Evolutionary conservation across 1,140 invertebrate genomes (phyloP), one percentile per base, ranked within the genome.

Genomic region (Hydropsyche tenuis): DNA sequence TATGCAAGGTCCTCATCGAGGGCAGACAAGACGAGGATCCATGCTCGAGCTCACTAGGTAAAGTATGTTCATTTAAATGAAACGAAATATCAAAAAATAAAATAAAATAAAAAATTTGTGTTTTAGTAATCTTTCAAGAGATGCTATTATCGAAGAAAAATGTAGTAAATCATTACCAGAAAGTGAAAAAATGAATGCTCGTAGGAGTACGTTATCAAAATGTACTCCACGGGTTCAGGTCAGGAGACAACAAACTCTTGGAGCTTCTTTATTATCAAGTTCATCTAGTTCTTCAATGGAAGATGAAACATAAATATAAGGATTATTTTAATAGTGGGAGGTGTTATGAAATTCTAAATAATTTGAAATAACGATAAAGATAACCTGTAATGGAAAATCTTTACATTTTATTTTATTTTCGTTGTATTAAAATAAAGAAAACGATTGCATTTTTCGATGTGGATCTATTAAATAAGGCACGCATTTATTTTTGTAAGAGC

Each of bases 41-140:
- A 89, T 90, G 88, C 81, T 90, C 77, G 89, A 90, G 80, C 83
- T 90, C 11, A 89, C 86, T 75, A 89, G 89, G 89, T 90, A 85
- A 82, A 53, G n/a, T 9, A 12, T 20, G 30, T 37, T 37, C n/a
- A n/a, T n/a, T n/a, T n/a, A n/a, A n/a, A n/a, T n/a, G n/a, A n/a
- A n/a, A n/a, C n/a, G n/a, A n/a, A n/a, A n/a, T n/a, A n/a, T n/a
- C n/a, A n/a, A n/a, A n/a, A n/a, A n/a, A n/a, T n/a, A n/a, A n/a
- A n/a, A n/a, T n/a, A n/a, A n/a, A n/a, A n/a, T n/a, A n/a, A n/a
- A n/a, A n/a, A n/a, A n/a, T n/a, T n/a, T n/a, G n/a, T n/a, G n/a
- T n/a, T 53, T 43, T 46, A 76, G 75, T 48, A 69, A 65, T 43
- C 53, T 85, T 65, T 84, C 84, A n/a, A 81, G 84, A 18, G 84